These are phyloP conservation scores for Orthosia gothica DNA, from an alignment of 2,888 invertebrate species.

Conservation along the genomic window DNA sequence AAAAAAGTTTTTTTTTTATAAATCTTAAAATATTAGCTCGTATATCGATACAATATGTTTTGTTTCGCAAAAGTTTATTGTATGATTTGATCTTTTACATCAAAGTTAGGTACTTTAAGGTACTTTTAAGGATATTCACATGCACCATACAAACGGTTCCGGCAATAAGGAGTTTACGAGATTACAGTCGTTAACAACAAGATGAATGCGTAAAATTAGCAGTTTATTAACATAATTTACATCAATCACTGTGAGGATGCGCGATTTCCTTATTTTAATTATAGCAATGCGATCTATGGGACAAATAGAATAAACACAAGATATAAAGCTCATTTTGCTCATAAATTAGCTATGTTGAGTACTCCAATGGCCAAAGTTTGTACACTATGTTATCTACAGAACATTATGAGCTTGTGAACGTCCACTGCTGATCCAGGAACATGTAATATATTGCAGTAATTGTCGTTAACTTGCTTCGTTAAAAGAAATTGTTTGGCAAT, in stretches of 20 bases:
- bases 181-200: constrained; percentile 18
- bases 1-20: too few species aligned
- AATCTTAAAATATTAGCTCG: not conserved
- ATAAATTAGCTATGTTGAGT: not conserved
- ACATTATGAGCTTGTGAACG: constrained; percentile 30
- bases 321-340: constrained; percentile 1
- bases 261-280: constrained; percentile 28
- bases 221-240: constrained; percentile 35
- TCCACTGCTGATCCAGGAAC: not conserved
- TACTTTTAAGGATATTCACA: not conserved
- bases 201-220: constrained; percentile 24
- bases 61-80: not conserved
- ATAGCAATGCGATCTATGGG: not conserved
- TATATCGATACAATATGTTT: not conserved
- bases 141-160: not conserved
- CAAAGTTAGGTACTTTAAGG: not conserved
- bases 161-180: constrained; percentile 17
- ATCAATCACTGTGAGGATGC: constrained; percentile 6
- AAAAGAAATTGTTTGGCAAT: not conserved
- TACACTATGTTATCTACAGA: constrained; percentile 12
- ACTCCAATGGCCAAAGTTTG: constrained; percentile 1
- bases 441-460: constrained; percentile 1
- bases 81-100: not conserved
- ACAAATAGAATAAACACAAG: constrained; percentile 1
- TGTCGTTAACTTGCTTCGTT: constrained; percentile 2